Evolutionary conservation across 2,797 vertebrate genomes (phyloP), one percentile per base, ranked within the genome.

Genomic region (Eupleurogrammus muticus): DNA sequence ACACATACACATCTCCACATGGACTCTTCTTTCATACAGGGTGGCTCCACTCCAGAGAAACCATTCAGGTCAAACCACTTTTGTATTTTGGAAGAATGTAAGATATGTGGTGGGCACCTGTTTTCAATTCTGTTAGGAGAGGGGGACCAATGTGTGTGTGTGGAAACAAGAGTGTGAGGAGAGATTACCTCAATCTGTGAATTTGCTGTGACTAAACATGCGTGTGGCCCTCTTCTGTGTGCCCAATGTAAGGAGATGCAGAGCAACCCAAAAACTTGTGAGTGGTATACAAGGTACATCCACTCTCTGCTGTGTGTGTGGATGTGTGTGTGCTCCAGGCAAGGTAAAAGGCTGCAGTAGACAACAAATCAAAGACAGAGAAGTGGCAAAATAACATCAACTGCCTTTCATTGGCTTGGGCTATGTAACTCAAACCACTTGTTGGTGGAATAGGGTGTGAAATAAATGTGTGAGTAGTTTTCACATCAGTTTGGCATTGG

Each of bases 51-150:
- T 93, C 87, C 84, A 89, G 70, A 70, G 49, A 83, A 93, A 92
- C 81, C 89, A 86, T 88, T 91, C 90, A 92, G 93, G 92, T 94
- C 92, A 93, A 94, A 92, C 88, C 88, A 89, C 89, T 92, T 93
- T 92, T 93, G 86, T 90, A 91, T 91, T 91, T 79, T 89, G 60
- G 81, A 93, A 93, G 90, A 94, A 94, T 92, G 84, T 65, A 82
- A 94, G 90, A 91, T 94, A 94, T 94, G 92, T 85, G 88, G 68
- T 73, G 80, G 92, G 92, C 94, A 95, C 93, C 94, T 95, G 94
- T 94, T 94, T 95, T 92, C 88, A 92, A 95, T 95, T 94, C 86
- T 70, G 76, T 83, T 87, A 80, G 87, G 77, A 85, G 55, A 89
- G 77, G 83, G 80, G 81, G 87, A 87, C 87, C 67, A 13, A 66